phyloP scores from a whole-genome alignment of 2,888 invertebrate species.

The Chelonus formosanus region DNA sequence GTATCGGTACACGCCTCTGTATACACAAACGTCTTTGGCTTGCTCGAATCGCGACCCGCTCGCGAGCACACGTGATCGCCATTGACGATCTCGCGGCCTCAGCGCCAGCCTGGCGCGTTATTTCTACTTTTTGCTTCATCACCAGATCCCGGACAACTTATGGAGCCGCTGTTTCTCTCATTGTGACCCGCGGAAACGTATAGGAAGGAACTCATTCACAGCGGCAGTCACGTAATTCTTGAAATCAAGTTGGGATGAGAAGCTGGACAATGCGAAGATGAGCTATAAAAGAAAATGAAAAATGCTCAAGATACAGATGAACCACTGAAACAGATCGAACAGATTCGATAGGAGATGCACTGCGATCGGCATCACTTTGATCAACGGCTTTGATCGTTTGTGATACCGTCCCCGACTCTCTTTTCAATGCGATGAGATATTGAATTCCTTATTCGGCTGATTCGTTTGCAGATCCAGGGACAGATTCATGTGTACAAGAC shows the following conservation, averaged over 20 bases:
- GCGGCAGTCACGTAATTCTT: conserved; percentile 33
- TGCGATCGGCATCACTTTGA: conserved; percentile 28
- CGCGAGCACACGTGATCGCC: conserved; percentile 53
- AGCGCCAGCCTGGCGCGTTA: conserved; percentile 51
- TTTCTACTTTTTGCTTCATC: conserved; percentile 47
- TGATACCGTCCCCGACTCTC: conserved; percentile 7
- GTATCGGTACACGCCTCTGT: conserved; percentile 24
- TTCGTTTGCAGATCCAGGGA: conserved; percentile 27
- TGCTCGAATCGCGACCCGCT: conserved; percentile 38
- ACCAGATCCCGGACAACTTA: conserved; percentile 17
- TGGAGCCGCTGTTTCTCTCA: conserved; percentile 18
- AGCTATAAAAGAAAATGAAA: no score
- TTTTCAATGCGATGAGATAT: conserved; percentile 26
- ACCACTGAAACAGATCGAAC: not conserved
- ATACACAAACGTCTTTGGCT: conserved; percentile 20
- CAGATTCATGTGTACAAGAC: conserved; percentile 19
- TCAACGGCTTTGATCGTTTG: conserved; percentile 22
- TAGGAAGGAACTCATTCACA: conserved; percentile 36
- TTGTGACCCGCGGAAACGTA: conserved; percentile 20
- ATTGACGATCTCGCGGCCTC: conserved; percentile 52
- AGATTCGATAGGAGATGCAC: not conserved
- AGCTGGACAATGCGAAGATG: not conserved
- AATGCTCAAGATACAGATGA: no score
- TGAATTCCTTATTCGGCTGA: conserved; percentile 28
- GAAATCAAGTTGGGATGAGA: not conserved